Evolutionary conservation across 2,797 vertebrate species (phyloP).

Genomic region (Lacerta bilineata): DNA sequence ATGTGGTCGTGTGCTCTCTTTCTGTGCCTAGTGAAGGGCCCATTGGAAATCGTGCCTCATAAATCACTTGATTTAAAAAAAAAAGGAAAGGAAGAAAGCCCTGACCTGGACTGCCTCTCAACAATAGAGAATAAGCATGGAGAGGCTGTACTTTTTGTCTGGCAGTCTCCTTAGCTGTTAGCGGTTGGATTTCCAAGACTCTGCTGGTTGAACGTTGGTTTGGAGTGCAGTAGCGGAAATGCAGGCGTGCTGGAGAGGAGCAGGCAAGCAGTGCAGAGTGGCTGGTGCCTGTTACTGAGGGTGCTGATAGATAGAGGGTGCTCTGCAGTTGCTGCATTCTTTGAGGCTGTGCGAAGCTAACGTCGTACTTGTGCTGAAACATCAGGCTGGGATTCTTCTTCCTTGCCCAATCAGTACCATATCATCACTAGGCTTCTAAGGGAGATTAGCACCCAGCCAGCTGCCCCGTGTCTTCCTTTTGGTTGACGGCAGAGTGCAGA

Average conservation of each 20-base stretch:
- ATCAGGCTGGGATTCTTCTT: neutral
- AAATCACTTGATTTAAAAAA: neutral
- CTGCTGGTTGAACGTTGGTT: too few species aligned
- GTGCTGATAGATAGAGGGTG: neutral
- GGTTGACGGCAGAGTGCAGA: neutral
- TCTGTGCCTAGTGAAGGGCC: conserved; percentile 3
- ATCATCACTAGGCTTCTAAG: neutral
- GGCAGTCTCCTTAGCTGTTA: neutral
- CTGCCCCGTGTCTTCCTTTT: neutral
- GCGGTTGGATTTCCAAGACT: neutral
- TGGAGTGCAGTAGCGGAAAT: neutral
- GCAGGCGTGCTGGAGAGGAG: neutral
- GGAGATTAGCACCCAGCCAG: neutral
- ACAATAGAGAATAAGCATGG: neutral
- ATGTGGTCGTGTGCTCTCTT: neutral
- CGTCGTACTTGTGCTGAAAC: neutral
- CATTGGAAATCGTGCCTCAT: conserved; percentile 24
- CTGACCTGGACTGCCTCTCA: neutral
- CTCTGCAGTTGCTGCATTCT: neutral
- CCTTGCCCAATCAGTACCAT: neutral
- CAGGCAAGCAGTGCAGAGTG: neutral
- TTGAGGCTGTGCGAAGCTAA: neutral
- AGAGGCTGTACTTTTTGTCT: neutral
- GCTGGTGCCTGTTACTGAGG: neutral
- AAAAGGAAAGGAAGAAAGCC: neutral